Conservation (phyloP, 2,888 invertebrate genomes). For the Timema podura region DNA sequence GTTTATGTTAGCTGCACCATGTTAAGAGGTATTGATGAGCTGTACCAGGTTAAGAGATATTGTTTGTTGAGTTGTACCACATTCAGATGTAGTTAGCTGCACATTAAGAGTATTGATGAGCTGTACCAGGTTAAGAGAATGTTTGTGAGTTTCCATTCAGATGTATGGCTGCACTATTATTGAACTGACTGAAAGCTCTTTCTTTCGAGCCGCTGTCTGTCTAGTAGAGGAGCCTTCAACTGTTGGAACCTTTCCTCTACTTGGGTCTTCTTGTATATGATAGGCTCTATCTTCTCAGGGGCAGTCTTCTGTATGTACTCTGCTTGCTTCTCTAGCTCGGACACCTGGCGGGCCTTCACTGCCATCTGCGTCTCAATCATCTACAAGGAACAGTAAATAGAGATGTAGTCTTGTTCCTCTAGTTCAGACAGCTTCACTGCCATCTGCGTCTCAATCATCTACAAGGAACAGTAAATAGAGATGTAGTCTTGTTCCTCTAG, state of each 20-base stretch:
- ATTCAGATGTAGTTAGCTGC: no score
- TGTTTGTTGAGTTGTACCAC: no score
- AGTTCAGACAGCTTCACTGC: constrained; percentile 57
- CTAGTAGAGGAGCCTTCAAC: constrained; percentile 87
- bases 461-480: constrained; percentile 24
- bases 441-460: constrained; percentile 96
- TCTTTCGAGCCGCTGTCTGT: constrained; percentile 91
- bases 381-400: constrained; percentile 36
- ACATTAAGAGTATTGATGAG: no score
- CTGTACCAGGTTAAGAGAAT: no score
- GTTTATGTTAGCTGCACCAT: no score
- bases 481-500: no score
- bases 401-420: no score
- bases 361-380: constrained; percentile 98
- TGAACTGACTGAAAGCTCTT: constrained; percentile 53
- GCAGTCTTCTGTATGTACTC: constrained; percentile 90
- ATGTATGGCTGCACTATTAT: no score
- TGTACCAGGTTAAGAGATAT: no score
- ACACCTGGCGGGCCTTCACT: constrained; percentile 89
- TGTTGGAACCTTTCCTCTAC: constrained; percentile 94
- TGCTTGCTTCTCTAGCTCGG: constrained; percentile 93
- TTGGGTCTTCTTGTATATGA: constrained; percentile 87
- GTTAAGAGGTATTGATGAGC: no score
- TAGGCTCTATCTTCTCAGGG: constrained; percentile 94
- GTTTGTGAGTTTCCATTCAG: no score